phyloP scores from a whole-genome alignment of 1,140 invertebrate species.

The Orchesella cincta region DNA sequence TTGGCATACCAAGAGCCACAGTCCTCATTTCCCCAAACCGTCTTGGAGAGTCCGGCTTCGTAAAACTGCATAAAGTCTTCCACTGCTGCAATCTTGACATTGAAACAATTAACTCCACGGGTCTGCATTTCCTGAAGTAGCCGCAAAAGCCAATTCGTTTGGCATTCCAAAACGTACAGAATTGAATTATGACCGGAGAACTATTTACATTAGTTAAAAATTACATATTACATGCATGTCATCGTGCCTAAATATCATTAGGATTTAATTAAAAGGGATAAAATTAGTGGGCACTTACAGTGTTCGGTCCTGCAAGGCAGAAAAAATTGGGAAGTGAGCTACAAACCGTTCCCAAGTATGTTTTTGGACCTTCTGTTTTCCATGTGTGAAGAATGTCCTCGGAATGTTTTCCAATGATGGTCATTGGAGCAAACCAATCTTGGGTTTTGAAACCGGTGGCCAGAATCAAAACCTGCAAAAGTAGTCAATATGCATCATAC shows the following conservation, averaged over 20 bases:
- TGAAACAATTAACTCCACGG: conserved; percentile 27
- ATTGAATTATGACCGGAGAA: conserved; percentile 40
- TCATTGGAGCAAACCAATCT: conserved; percentile 39
- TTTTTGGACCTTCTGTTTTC: conserved; percentile 31
- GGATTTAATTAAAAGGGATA: neutral
- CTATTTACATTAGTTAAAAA: conserved; percentile 11
- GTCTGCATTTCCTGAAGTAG: conserved; percentile 35
- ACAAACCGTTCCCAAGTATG: conserved; percentile 24
- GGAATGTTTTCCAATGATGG: conserved; percentile 31
- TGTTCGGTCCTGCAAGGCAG: conserved; percentile 32
- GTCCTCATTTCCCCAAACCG: conserved; percentile 37
- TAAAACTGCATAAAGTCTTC: conserved; percentile 29
- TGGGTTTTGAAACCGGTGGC: conserved; percentile 36
- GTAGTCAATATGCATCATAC: neutral
- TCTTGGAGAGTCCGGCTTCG: conserved; percentile 34
- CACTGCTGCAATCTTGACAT: conserved; percentile 33
- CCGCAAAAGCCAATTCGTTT: conserved; percentile 35
- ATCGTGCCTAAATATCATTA: neutral
- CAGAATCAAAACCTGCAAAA: conserved; percentile 37
- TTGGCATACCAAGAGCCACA: conserved; percentile 46
- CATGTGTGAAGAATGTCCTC: conserved; percentile 30
- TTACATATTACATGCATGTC: neutral
- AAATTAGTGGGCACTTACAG: neutral
- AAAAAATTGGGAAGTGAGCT: conserved; percentile 30
- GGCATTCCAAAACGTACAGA: conserved; percentile 48